phyloP scores from a whole-genome alignment of 2,113 vertebrate species.

The Aptenodytes forsteri region DNA sequence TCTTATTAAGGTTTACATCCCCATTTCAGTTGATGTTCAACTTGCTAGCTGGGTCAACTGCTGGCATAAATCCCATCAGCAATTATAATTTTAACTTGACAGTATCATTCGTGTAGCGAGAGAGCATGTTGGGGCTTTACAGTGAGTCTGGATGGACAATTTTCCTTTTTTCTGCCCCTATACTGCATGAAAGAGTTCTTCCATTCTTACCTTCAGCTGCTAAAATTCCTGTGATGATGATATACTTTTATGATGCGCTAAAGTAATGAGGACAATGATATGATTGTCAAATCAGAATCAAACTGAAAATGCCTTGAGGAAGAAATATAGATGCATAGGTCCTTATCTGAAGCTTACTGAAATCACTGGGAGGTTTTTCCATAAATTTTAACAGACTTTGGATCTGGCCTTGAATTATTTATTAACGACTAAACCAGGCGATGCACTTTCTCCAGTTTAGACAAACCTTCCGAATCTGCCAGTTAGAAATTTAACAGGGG shows the following conservation, averaged over 20 bases:
- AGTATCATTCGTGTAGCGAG: neutral
- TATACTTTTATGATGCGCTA: neutral
- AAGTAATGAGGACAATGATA: neutral
- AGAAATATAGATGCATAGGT: neutral
- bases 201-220: neutral
- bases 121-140: neutral
- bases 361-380: neutral
- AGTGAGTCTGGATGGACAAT: neutral
- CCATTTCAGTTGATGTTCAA: neutral
- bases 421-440: neutral
- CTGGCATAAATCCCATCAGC: conserved; percentile 33
- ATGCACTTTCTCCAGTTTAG: neutral
- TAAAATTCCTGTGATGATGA: neutral
- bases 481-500: neutral
- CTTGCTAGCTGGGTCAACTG: conserved; percentile 11
- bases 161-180: neutral
- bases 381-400: neutral
- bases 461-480: neutral
- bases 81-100: conserved; percentile 4
- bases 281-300: neutral
- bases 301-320: neutral
- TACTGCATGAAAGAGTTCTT: neutral
- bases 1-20: conserved; percentile 36
- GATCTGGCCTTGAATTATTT: neutral
- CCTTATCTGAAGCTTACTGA: neutral